These are phyloP conservation scores for Acipenser transmontanus DNA, from an alignment of 2,797 vertebrate genomes.

Conservation along the genomic window DNA sequence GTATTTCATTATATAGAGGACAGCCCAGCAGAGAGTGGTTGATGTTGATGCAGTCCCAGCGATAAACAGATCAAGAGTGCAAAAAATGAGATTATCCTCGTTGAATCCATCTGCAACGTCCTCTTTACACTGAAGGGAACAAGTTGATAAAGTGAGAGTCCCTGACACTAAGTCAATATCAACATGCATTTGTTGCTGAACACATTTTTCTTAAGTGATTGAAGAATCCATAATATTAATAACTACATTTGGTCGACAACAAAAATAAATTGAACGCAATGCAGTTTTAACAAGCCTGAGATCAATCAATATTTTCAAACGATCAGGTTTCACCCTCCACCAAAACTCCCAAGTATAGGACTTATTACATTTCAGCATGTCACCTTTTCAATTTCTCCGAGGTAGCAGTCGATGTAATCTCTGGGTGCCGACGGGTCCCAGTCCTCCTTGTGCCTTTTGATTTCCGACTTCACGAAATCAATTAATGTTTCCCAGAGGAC, in stretches of 20 bases:
- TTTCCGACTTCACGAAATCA: slow-evolving; percentile 24
- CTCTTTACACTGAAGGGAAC: no score
- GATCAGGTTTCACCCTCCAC: no score
- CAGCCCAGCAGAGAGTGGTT: slow-evolving; percentile 73
- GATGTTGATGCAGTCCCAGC: slow-evolving; percentile 79
- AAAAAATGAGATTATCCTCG: slow-evolving; percentile 58
- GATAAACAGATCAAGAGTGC: slow-evolving; percentile 68
- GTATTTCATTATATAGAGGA: slow-evolving; percentile 65
- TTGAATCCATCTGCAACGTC: background rate
- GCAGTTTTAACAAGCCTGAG: no score
- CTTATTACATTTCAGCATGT: slow-evolving; percentile 47
- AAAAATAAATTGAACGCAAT: no score
- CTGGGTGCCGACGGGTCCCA: slow-evolving; percentile 53
- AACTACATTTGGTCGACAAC: background rate
- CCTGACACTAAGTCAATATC: no score
- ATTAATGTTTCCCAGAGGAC: slow-evolving; percentile 38
- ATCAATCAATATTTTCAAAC: no score
- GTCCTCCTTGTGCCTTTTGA: slow-evolving; percentile 56
- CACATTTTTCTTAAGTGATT: slow-evolving; percentile 10
- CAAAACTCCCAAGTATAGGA: slow-evolving; percentile 13
- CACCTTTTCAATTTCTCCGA: slow-evolving; percentile 63
- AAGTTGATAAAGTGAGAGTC: no score
- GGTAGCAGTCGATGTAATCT: slow-evolving; percentile 68
- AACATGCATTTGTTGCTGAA: background rate
- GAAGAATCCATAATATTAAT: background rate